Evolutionary conservation across 2,113 vertebrate genomes (phyloP).

Genomic region (Nanorana parkeri): DNA sequence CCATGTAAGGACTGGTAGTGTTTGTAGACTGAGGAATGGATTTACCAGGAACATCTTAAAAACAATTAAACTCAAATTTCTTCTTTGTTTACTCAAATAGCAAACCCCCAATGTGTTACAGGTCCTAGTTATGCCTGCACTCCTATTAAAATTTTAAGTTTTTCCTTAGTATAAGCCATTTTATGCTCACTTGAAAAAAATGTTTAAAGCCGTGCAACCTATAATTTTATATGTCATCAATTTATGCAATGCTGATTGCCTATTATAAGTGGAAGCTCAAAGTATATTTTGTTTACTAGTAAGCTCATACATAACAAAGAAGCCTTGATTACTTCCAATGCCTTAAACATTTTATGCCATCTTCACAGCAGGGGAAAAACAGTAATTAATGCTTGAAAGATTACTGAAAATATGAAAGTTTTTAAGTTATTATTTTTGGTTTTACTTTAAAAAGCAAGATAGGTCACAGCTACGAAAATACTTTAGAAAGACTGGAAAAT

Average conservation of each 20-base stretch:
- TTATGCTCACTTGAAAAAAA: slow-evolving; percentile 21
- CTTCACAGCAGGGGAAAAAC: slow-evolving; percentile 37
- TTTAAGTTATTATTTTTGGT: not conserved
- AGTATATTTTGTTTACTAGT: slow-evolving; percentile 36
- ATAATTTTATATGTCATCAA: slow-evolving; percentile 31
- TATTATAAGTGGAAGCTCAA: slow-evolving; percentile 33
- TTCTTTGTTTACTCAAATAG: too few relatives aligned
- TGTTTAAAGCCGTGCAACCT: not conserved
- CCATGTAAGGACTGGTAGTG: too few relatives aligned
- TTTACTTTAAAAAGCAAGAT: not conserved
- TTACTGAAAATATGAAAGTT: not conserved
- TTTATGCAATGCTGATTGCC: slow-evolving; percentile 36
- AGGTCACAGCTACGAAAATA: not conserved
- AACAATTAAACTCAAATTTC: too few relatives aligned
- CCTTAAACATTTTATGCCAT: slow-evolving; percentile 35
- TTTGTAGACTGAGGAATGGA: too few relatives aligned
- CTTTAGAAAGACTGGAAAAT: not conserved
- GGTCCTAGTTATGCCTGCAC: not conserved
- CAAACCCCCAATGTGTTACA: too few relatives aligned
- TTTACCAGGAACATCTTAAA: too few relatives aligned
- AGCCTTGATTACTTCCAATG: slow-evolving; percentile 35
- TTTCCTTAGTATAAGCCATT: not conserved
- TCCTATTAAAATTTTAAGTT: slow-evolving; percentile 19
- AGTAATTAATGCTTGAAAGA: not conserved
- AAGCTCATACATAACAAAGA: slow-evolving; percentile 26